Evolutionary conservation across 2,797 vertebrate genomes (phyloP).

Genomic region (Aldrovandia affinis): DNA sequence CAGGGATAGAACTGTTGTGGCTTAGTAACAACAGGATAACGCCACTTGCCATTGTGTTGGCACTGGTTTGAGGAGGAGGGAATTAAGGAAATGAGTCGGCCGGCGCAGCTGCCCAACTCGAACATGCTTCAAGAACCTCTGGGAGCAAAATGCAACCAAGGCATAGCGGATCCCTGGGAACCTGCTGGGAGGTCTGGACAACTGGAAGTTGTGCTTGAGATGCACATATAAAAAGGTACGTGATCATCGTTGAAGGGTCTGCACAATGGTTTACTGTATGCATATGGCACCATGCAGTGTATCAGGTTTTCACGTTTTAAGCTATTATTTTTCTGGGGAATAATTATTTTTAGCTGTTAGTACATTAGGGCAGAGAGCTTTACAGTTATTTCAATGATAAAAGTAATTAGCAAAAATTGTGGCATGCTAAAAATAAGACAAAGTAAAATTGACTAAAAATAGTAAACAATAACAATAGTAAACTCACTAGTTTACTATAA

Average conservation of each 20-base stretch:
- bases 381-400: not conserved
- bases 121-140: not conserved
- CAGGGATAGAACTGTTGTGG: not conserved
- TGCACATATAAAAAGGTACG: not conserved
- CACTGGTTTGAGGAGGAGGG: not conserved
- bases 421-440: not conserved
- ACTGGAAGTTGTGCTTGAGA: not conserved
- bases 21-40: not conserved
- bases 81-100: not conserved
- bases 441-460: no score
- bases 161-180: not conserved
- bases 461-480: no score
- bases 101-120: not conserved
- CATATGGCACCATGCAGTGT: not conserved
- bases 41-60: not conserved
- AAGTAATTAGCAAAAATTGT: not conserved
- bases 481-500: no score
- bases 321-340: no score
- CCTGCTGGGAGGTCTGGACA: not conserved
- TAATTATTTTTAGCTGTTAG: no score
- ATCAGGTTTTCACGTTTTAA: not conserved
- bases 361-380: no score
- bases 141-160: not conserved
- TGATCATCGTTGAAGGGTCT: not conserved
- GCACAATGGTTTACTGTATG: not conserved